Percentiles rank a stretch among this genome's conserved stretches.
Conservation (phyloP, 1,140 invertebrate species). For the Plodia interpunctella region DNA sequence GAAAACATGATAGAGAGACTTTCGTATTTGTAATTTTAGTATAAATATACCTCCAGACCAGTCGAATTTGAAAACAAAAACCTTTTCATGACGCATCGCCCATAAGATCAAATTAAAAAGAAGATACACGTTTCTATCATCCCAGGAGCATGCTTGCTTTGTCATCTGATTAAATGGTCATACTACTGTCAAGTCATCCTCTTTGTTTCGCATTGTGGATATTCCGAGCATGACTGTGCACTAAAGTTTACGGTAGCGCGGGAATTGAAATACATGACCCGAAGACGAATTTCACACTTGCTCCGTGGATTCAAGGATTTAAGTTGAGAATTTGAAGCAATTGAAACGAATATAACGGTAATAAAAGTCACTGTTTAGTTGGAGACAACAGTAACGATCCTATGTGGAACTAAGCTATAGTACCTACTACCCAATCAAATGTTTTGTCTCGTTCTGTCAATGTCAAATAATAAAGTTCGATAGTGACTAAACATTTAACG, state of each 20-base stretch:
- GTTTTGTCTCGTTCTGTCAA: too few relatives aligned
- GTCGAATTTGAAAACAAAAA: neutral
- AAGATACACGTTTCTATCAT: neutral
- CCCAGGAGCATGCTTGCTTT: constrained; percentile 7
- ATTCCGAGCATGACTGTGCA: constrained; percentile 11
- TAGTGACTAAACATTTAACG: too few relatives aligned
- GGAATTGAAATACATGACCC: constrained; percentile 16
- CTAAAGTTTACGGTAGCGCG: constrained; percentile 11
- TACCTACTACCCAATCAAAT: too few relatives aligned
- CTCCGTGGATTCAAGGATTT: neutral
- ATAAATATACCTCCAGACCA: too few relatives aligned
- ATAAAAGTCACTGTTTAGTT: neutral
- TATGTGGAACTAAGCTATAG: too few relatives aligned
- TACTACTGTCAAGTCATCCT: constrained; percentile 15
- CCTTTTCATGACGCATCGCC: neutral
- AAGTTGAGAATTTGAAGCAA: neutral
- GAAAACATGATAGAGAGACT: too few relatives aligned
- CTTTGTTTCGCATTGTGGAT: constrained; percentile 12
- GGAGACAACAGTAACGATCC: too few relatives aligned
- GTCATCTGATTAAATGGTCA: constrained; percentile 21
- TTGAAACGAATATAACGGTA: neutral
- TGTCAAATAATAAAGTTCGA: too few relatives aligned
- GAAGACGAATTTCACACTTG: constrained; percentile 4
- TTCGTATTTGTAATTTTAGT: too few relatives aligned
- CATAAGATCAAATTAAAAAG: neutral